Evolutionary conservation across 2,888 invertebrate species (phyloP), one percentile per base, ranked within the genome.

Genomic region (Hololepta plana): DNA sequence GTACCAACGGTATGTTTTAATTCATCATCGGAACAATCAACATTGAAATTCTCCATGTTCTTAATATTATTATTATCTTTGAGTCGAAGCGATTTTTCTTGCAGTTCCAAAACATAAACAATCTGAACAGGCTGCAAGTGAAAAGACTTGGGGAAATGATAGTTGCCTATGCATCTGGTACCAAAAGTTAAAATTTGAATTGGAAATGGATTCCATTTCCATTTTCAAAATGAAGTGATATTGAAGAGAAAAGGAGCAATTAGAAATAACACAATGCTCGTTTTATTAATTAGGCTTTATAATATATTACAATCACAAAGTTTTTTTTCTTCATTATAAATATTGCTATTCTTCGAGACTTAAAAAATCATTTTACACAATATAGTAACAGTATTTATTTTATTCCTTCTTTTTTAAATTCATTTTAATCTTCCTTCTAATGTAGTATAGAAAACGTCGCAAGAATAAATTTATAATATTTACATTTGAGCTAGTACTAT

Each of bases 21-120:
- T 40, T 76, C 75, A 7, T 72, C 72, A 35, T 72, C 73, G 1
- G 74, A 69, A 49, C 76, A 73, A 10, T 68, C 62, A 12, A 72
- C 44, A 20, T 60, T 60, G 67, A 69, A 74, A 29, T 69, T 64
- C 12, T 69, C 66, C 7, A n/a, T n/a, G n/a, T 17, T n/a, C 17
- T 7, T 17, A 7, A 17, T 17, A 17, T 17, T 17, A 17, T 17
- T 17, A n/a, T 7, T 7, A 17, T 7, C 17, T n/a, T 7, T 17
- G n/a, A 17, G 7, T 7, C 17, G 17, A n/a, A 17, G n/a, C 17
- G 17, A 17, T 7, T n/a, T 7, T n/a, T 7, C 13, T 17, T 4
- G n/a, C 6, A 17, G n/a, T 17, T n/a, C n/a, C n/a, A n/a, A n/a
- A n/a, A n/a, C n/a, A n/a, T n/a, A n/a, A n/a, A n/a, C n/a, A n/a